Conservation (phyloP, 2,797 vertebrate species). For the Thalassophryne amazonica region DNA sequence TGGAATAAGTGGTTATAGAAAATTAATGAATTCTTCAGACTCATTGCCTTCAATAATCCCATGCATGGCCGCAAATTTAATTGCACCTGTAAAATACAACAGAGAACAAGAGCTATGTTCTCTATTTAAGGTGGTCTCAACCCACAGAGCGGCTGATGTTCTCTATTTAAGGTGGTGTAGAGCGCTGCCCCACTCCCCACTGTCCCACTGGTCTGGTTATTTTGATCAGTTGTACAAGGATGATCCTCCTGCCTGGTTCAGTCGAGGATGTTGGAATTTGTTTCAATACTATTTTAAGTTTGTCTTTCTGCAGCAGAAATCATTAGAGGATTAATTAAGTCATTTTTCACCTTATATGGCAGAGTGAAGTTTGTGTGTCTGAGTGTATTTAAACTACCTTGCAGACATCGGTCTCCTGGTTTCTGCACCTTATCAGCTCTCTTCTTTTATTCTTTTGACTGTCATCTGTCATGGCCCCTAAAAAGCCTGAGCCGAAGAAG, state of each 20-base stretch:
- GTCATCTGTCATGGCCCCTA: conserved; percentile 5
- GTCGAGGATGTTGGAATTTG: background rate
- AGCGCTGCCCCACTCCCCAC: background rate
- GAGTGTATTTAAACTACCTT: background rate
- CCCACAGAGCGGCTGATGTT: too few species aligned
- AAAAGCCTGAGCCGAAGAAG: conserved; percentile 6
- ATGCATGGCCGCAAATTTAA: too few species aligned
- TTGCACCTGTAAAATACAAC: too few species aligned
- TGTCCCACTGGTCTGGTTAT: background rate
- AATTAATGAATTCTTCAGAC: too few species aligned
- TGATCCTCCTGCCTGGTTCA: background rate
- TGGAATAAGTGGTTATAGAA: too few species aligned
- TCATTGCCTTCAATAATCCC: too few species aligned
- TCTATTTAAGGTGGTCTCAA: too few species aligned
- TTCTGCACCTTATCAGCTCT: background rate
- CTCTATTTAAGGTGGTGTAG: background rate
- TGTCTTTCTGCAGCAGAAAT: background rate
- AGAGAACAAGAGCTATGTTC: too few species aligned
- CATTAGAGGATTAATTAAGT: conserved; percentile 1
- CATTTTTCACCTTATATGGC: background rate
- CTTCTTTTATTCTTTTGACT: background rate
- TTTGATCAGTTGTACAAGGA: conserved; percentile 1
- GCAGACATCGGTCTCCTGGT: background rate
- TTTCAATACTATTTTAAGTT: conserved; percentile 16
- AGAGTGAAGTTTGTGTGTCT: background rate